These are phyloP conservation scores for Stenodera caucasica DNA, from an alignment of 2,888 invertebrate genomes.

Conservation along the genomic window DNA sequence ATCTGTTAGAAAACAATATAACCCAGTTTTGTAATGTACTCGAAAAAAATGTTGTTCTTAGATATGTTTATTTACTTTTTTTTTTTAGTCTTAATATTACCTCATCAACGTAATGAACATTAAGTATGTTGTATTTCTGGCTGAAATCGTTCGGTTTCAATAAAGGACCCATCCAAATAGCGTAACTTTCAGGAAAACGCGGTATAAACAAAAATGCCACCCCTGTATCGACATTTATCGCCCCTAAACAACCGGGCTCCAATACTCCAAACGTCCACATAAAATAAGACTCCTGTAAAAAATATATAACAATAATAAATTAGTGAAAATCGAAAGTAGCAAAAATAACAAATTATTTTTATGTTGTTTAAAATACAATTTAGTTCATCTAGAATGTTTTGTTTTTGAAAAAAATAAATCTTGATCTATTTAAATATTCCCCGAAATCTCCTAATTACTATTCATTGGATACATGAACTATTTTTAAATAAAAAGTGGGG, in stretches of 20 bases:
- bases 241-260: conserved; percentile 90
- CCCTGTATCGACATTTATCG: conserved; percentile 72
- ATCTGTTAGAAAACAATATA: neutral
- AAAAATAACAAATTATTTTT: conserved; percentile 7
- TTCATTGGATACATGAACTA: neutral
- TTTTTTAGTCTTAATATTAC: conserved; percentile 55
- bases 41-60: too few species aligned
- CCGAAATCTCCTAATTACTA: neutral
- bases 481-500: neutral
- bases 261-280: conserved; percentile 92
- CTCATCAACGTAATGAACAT: conserved; percentile 78
- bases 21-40: too few species aligned
- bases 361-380: neutral
- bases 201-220: conserved; percentile 82
- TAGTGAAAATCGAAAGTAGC: conserved; percentile 3
- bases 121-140: conserved; percentile 79
- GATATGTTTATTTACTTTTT: too few species aligned
- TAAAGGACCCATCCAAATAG: conserved; percentile 92
- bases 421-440: neutral
- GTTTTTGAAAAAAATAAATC: neutral
- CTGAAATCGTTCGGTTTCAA: conserved; percentile 72
- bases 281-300: conserved; percentile 87
- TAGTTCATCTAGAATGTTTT: conserved; percentile 1
- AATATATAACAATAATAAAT: neutral
- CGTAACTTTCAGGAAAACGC: conserved; percentile 80